Percentiles rank a stretch among this genome's conserved stretches.
Conservation (phyloP, 2,888 invertebrate genomes). For the Coenonympha glycerion region DNA sequence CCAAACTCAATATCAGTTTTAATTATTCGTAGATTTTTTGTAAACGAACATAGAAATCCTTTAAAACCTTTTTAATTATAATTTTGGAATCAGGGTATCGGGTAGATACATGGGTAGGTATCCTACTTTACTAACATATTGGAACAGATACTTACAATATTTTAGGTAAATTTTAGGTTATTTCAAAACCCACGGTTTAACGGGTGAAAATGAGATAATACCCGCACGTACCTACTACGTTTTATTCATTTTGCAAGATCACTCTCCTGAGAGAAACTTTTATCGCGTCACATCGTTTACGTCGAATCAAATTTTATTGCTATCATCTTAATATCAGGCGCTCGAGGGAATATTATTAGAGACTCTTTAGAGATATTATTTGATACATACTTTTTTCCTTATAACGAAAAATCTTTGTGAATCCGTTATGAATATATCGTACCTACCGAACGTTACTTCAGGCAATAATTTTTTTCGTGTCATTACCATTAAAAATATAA, state of each 20-base stretch:
- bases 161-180: too few species aligned
- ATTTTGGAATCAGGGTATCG: too few species aligned
- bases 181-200: too few species aligned
- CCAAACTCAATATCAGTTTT: too few species aligned
- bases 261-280: slow-evolving; percentile 10
- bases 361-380: neutral
- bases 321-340: slow-evolving; percentile 17
- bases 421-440: neutral
- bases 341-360: neutral
- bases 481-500: neutral
- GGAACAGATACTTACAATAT: too few species aligned
- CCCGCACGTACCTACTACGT: neutral
- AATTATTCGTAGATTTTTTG: too few species aligned
- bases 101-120: too few species aligned
- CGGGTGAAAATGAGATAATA: too few species aligned
- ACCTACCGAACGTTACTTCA: too few species aligned
- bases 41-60: too few species aligned
- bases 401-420: slow-evolving; percentile 6
- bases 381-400: neutral
- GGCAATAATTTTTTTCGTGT: neutral
- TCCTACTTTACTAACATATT: too few species aligned
- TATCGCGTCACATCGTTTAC: slow-evolving; percentile 12
- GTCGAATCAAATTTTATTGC: slow-evolving; percentile 10
- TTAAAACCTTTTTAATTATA: too few species aligned
- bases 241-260: slow-evolving; percentile 6